phyloP scores from a whole-genome alignment of 2,888 invertebrate species.

The Odontomyia ornata region DNA sequence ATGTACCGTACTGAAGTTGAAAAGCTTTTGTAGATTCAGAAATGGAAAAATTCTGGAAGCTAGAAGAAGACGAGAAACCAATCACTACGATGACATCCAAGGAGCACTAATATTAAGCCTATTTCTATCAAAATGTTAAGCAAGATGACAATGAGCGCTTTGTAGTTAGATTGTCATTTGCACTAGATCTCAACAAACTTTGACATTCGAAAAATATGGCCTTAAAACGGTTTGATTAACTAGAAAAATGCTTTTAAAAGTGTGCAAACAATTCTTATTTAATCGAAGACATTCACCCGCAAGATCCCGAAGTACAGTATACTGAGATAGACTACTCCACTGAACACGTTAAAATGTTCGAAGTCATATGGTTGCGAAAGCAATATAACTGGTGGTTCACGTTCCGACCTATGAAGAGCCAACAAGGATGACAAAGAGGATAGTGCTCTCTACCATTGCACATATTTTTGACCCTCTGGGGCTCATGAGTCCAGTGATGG shows the following conservation, averaged over 20 bases:
- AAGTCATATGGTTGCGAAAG: slow-evolving; percentile 4
- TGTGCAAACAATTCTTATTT: not conserved
- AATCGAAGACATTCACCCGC: not conserved
- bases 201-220: not conserved
- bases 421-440: too few relatives aligned
- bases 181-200: not conserved
- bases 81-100: not conserved
- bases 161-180: too few relatives aligned
- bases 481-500: slow-evolving; percentile 12
- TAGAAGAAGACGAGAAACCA: not conserved
- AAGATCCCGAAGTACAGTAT: not conserved
- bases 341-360: slow-evolving; percentile 19
- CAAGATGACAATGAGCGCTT: too few relatives aligned
- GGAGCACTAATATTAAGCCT: too few relatives aligned
- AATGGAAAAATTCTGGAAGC: not conserved
- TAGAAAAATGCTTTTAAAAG: not conserved
- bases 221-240: not conserved
- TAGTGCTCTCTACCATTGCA: too few relatives aligned
- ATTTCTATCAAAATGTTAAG: too few relatives aligned
- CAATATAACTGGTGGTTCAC: not conserved
- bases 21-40: not conserved
- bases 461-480: too few relatives aligned
- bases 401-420: too few relatives aligned
- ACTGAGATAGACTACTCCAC: not conserved
- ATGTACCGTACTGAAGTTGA: not conserved